Base-by-base conservation (phyloP, 2,888 invertebrate genomes). In the Criorhina ranunculi region DNA sequence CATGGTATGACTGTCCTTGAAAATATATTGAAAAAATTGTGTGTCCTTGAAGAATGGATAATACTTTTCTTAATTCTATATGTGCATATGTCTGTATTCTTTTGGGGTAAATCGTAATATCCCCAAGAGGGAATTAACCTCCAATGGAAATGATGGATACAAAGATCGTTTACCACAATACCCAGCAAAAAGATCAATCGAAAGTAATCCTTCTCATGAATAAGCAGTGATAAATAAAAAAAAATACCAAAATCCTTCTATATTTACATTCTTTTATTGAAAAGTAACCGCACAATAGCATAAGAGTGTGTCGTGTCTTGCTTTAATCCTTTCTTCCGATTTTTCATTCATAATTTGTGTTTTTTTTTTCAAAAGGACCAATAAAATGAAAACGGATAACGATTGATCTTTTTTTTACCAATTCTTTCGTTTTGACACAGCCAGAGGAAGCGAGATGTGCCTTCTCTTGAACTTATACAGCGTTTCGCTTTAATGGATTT, bases 251-350 rank as follows among this genome's bases (percentile, higher is more conserved):
- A 57, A 57, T 57, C 59, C 19, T 60, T 51, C 9, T 29, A 49
- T 29, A 49, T 51, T 57, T 46, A 15, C 4, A 4, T 51, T 35
- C 15, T 24, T 33, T 49, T 60, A 11, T 8, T 7, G 31, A 33
- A 19, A 51, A 11, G 6, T 24, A 37, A 17, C 37, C 24, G 15
- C 19, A 66, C 40, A 53, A 70, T 46, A 31, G 31, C 11, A 44
- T 29, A 57, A 46, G 24, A 24, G 62, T 67, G 66, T 67, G 37
- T 53, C 31, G 53, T 64, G 44, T 75, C 75, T 75, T 62, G 12
- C 44, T 31, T 29, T 76, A 76, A 81, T 81, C 76, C 81, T 81
- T 81, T 76, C 80, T 81, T 75, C 62, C 62, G 55, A 75, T 69
- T 81, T 35, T 24, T 53, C 42, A 57, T 46, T 64, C 40, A 57